phyloP scores from a whole-genome alignment of 2,888 invertebrate genomes.

The Andricus quercusramuli region DNA sequence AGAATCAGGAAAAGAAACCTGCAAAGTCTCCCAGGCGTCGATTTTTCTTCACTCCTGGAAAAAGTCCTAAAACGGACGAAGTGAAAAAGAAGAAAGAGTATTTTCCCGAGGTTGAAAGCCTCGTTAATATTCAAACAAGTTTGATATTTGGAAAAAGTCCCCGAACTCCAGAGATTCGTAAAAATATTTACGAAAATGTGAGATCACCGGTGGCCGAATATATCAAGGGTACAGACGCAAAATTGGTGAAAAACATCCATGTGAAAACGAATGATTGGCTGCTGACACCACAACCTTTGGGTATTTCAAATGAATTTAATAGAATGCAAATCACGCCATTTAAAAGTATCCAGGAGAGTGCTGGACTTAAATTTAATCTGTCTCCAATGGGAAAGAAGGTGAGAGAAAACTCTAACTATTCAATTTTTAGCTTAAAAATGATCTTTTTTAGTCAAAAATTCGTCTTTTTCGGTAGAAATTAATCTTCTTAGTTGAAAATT shows the following conservation, averaged over 20 bases:
- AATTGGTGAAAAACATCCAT: slow-evolving; percentile 66
- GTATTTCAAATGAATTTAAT: slow-evolving; percentile 32
- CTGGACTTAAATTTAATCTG: slow-evolving; percentile 57
- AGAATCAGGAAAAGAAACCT: not conserved
- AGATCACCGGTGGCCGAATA: slow-evolving; percentile 70
- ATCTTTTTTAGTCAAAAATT: no score
- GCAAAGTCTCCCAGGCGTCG: slow-evolving; percentile 33
- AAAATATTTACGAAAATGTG: slow-evolving; percentile 62
- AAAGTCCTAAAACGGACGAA: slow-evolving; percentile 45
- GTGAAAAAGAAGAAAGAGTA: slow-evolving; percentile 54
- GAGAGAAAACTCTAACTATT: not conserved
- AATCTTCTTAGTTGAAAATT: no score
- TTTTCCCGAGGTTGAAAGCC: slow-evolving; percentile 49
- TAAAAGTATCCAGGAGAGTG: slow-evolving; percentile 19
- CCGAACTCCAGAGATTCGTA: slow-evolving; percentile 55
- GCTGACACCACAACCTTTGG: slow-evolving; percentile 59
- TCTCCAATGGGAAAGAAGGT: slow-evolving; percentile 56
- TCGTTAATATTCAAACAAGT: not conserved
- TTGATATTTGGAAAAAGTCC: slow-evolving; percentile 39
- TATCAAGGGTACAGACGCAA: slow-evolving; percentile 67
- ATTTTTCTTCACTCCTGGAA: slow-evolving; percentile 68
- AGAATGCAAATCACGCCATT: slow-evolving; percentile 12
- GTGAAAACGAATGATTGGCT: slow-evolving; percentile 60
- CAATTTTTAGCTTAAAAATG: no score
- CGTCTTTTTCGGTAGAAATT: no score